Evolutionary conservation across 2,113 vertebrate species (phyloP), one percentile per base, ranked within the genome.

Genomic region (Amazona vittata): DNA sequence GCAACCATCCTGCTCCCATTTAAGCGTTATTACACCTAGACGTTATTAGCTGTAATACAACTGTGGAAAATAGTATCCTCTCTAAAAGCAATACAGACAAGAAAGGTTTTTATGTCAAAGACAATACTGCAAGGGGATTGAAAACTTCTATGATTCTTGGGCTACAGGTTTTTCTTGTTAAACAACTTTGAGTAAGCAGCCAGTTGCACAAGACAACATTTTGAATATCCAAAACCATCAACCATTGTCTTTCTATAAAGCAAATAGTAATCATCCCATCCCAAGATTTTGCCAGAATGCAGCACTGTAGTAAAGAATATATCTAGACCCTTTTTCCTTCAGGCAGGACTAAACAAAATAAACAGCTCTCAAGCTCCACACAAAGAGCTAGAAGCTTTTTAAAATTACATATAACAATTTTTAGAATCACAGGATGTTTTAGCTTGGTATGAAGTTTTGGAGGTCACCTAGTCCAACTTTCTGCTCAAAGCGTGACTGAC

Each of bases 41-140:
- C 28, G 6, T 39, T n/a, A n/a, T n/a, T 60, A 70, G 17, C 28
- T 65, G 22, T 49, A 76, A 65, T 22, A 55, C 46, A 29, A 10
- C 17, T 43, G 21, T 21, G 16, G 6, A 26, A 73, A 73, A 79
- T 5, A 2, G 11, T 65, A 76, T 12, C 39, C 8, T 69, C 25
- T 69, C 29, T 53, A 65, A 68, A 29, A 78, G 37, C 28, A 68
- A 55, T 25, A 50, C 15, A 55, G 49, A 74, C 10, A 74, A n/a
- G 12, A 68, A 24, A 33, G 25, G 12, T 35, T 76, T 82, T 81
- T 3, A 10, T 26, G 6, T 57, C 21, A 46, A 59, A 68, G 22
- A 7, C 10, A 88, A 26, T 39, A 43, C 1, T 0, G 0, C 47
- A 70, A 77, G 20, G 26, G 16, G 33, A n/a, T 19, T 80, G 20